Evolutionary conservation across 2,797 vertebrate genomes (phyloP), one percentile per base, ranked within the genome.

Genomic region (Tragopan temminckii): DNA sequence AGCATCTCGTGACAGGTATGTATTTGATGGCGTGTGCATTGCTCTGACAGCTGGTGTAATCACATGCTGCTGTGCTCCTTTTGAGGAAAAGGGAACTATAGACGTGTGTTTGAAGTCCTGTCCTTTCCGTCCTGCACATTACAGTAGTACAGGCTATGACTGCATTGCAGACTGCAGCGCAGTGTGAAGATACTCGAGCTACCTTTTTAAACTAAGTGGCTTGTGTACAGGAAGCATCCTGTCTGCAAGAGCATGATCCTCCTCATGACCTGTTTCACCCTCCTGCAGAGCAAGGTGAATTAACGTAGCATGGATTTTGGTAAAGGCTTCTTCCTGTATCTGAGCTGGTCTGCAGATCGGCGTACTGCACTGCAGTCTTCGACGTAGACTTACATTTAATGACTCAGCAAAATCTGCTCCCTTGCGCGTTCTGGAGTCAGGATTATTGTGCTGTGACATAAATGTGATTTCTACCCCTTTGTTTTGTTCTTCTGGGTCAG

Each of bases 291-390:
- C 80, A 42, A 1, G 0, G 61, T 55, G 79, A 21, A 58, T 82
- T 23, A 85, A 45, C 64, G 75, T 48, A 57, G 64, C 55, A 17
- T 4, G 13, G 74, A 33, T 86, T 88, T 88, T 76, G 63, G 80
- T 80, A 76, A 69, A 35, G 72, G 40, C 50, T 85, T 20, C 70
- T 79, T 81, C 74, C 89, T 57, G 1, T 36, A 43, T 21, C 80
- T 67, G 77, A 86, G 67, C 77, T 85, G 35, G 63, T 81, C 61
- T 93, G 91, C 85, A 62, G 71, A 58, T 81, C 67, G 46, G 42
- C 78, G 59, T 79, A 24, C 96, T 95, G 95, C 95, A 96, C 74
- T 96, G 94, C 95, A 95, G 94, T 94, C 94, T 89, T 59, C 93
- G 81, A 79, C 80, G 24, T 45, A 84, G 94, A 52, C 59, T 11